phyloP scores from a whole-genome alignment of 2,113 vertebrate species.

The Tachysurus vachellii region DNA sequence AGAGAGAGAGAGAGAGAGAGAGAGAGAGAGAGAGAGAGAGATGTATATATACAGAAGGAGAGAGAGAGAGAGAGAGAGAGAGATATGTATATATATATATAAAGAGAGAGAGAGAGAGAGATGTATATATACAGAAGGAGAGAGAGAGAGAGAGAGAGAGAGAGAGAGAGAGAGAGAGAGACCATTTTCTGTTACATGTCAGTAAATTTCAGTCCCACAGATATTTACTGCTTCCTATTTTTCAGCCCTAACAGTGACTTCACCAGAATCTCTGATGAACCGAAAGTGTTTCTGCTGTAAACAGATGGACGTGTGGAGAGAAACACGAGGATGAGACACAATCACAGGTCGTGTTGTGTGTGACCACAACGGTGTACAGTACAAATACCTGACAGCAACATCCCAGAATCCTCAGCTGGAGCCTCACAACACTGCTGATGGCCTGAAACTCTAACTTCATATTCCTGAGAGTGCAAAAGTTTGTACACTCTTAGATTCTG shows the following conservation, averaged over 20 bases:
- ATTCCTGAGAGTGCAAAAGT: neutral
- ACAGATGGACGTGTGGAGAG: constrained; percentile 8
- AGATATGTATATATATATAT: too few species aligned
- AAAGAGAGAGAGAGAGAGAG: too few species aligned
- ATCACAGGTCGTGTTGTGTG: neutral
- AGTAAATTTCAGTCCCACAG: neutral
- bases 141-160: too few species aligned
- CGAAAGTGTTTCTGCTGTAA: neutral
- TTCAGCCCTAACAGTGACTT: constrained; percentile 13
- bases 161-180: too few species aligned
- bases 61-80: too few species aligned
- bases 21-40: too few species aligned
- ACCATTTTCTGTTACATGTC: neutral
- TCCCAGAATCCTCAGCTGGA: constrained; percentile 24
- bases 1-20: too few species aligned
- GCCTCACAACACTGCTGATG: neutral
- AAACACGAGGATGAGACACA: neutral
- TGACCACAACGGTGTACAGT: neutral
- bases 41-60: too few species aligned
- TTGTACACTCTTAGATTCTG: neutral
- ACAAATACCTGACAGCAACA: constrained; percentile 16
- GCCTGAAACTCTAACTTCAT: neutral
- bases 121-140: too few species aligned
- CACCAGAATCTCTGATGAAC: constrained; percentile 7
- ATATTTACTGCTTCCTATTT: neutral